phyloP scores from a whole-genome alignment of 2,888 invertebrate species.

The Bellardia bayeri region DNA sequence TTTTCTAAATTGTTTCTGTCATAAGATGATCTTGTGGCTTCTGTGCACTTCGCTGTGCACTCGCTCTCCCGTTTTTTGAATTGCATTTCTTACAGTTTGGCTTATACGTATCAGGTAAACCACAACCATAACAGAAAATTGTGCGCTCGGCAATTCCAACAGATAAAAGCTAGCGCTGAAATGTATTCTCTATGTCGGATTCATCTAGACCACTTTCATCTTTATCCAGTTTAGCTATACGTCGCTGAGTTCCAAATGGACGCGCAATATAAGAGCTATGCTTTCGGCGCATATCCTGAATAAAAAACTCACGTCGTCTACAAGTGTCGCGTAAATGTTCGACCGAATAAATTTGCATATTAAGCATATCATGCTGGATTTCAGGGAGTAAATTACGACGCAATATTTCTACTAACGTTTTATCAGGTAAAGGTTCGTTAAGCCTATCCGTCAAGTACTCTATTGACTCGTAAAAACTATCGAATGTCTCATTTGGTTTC shows the following conservation, averaged over 20 bases:
- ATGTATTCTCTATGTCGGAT: background rate
- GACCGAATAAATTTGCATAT: background rate
- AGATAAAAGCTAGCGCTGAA: background rate
- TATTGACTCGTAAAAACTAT: too few species aligned
- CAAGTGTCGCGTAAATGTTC: conserved; percentile 13
- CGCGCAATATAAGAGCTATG: background rate
- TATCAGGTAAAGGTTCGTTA: conserved; percentile 30
- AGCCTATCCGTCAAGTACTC: too few species aligned
- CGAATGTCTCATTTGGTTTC: too few species aligned
- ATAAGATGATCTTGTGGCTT: background rate
- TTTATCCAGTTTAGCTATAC: background rate
- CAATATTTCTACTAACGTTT: conserved; percentile 38
- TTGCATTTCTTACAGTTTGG: conserved; percentile 37
- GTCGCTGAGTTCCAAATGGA: background rate
- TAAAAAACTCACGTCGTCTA: conserved; percentile 44
- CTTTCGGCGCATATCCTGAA: conserved; percentile 26
- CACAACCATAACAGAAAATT: conserved; percentile 30
- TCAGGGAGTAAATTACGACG: conserved; percentile 54
- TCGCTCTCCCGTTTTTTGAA: conserved; percentile 1
- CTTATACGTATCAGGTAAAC: background rate
- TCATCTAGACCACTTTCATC: background rate
- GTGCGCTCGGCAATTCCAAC: conserved; percentile 38
- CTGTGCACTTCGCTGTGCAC: background rate
- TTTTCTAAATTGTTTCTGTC: background rate
- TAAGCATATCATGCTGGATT: conserved; percentile 5